Evolutionary conservation across 37 sponge, comb jelly and placozoan species (phyloP).

Genomic region (Spongia lamella): DNA sequence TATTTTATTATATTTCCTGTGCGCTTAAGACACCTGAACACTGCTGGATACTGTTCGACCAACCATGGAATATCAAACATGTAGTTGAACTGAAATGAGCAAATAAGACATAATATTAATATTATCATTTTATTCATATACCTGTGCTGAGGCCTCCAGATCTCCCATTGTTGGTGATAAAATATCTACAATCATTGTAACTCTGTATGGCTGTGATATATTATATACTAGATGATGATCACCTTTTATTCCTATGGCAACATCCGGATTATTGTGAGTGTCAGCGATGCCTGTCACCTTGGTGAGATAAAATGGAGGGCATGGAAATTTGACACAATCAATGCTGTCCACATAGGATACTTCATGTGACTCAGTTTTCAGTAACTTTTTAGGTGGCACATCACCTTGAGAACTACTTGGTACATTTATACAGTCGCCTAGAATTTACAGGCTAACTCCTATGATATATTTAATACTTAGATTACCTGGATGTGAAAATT

Average conservation of each 20-base stretch:
- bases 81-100: slow-evolving; percentile 83
- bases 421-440: no score
- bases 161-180: slow-evolving; percentile 54
- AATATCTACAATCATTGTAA: slow-evolving; percentile 26
- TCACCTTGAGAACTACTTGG: no score
- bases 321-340: not conserved
- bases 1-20: not conserved
- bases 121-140: not conserved
- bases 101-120: not conserved
- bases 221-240: not conserved
- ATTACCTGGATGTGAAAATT: slow-evolving; percentile 70
- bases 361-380: not conserved
- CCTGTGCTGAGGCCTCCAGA: slow-evolving; percentile 72
- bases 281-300: slow-evolving; percentile 50
- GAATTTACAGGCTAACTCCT: no score
- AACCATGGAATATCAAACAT: slow-evolving; percentile 90
- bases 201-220: not conserved
- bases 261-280: slow-evolving; percentile 23
- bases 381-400: no score
- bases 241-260: slow-evolving; percentile 71
- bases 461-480: no score
- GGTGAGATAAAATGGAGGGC: slow-evolving; percentile 55
- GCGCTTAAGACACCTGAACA: slow-evolving; percentile 22
- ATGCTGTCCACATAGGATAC: not conserved
- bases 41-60: slow-evolving; percentile 77